Base-by-base conservation (phyloP, 2,113 vertebrate species). In the Rhinogobius similis region DNA sequence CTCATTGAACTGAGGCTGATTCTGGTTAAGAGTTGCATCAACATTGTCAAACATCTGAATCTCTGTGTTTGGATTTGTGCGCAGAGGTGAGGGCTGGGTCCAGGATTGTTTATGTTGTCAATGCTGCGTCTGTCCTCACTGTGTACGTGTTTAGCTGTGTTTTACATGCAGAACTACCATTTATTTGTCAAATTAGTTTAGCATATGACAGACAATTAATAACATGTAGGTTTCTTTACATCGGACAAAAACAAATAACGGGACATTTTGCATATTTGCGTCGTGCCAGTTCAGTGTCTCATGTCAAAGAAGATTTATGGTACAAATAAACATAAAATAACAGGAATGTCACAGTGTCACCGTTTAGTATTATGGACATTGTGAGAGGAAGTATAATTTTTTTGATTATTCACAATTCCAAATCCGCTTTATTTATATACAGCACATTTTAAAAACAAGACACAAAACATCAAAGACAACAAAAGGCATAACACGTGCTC, bases 141-240 rank as follows among this genome's bases (percentile, higher is more conserved):
- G n/a, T 59, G 55, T 2, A 11, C n/a, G 10, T 84, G 85, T 83
- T 87, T 87, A 76, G 70, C 26, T n/a, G 43, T 46, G 39, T 29
- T 64, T 27, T 52, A 52, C 48, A 26, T 21, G 46, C 21, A 16
- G n/a, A 21, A 21, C 46, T 10, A 50, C 46, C 20, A n/a, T n/a
- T 50, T 50, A n/a, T n/a, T n/a, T n/a, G 46, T n/a, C 18, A 50
- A 14, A 50, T 50, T 10, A 46, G 43, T 4, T 16, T 18, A 1
- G 8, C 43, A 46, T 8, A 10, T n/a, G 20, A 8, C 20, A 10
- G 20, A 21, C 20, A 2, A 21, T 9, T 10, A 2, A n/a, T 50
- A 41, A 41, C 39, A 41, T 12, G 39, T 9, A 21, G 43, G 43
- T 46, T 41, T 41, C 10, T 41, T 41, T 41, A 13, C 43, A 18